Percentiles rank a stretch among this genome's conserved stretches.
phyloP scores from a whole-genome alignment of 2,797 vertebrate genomes.

The Botia kubotai region DNA sequence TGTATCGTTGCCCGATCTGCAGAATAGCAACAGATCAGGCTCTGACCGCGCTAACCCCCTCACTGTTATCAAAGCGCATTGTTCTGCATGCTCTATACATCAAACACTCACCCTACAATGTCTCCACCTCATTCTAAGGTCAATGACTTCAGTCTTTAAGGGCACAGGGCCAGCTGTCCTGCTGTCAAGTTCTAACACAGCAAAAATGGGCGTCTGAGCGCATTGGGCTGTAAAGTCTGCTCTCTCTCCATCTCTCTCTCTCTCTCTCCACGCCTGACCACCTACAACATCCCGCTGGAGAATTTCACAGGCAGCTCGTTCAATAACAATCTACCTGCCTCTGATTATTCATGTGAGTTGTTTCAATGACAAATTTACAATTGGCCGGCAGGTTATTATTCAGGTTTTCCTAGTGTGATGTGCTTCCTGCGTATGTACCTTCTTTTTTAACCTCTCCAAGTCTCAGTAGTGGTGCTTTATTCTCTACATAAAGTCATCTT shows the following conservation, averaged over 20 bases:
- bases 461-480: conserved; percentile 28
- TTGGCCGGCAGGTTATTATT: conserved; percentile 42
- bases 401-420: conserved; percentile 31
- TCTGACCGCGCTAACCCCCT: too few species aligned
- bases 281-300: conserved; percentile 39
- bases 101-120: conserved; percentile 7
- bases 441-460: conserved; percentile 26
- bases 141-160: conserved; percentile 37
- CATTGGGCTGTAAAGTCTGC: conserved; percentile 48
- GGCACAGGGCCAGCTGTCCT: conserved; percentile 14
- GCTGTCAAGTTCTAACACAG: conserved; percentile 15
- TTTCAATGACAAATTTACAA: conserved; percentile 28
- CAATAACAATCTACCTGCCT: conserved; percentile 54
- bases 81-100: conserved; percentile 21
- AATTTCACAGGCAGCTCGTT: conserved; percentile 35
- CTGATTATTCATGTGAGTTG: conserved; percentile 36
- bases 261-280: conserved; percentile 17
- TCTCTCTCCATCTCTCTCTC: too few species aligned
- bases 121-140: conserved; percentile 14
- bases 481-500: conserved; percentile 44
- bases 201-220: conserved; percentile 20
- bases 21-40: conserved; percentile 1
- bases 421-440: neutral
- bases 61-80: conserved; percentile 43
- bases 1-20: too few species aligned